Percentiles rank a stretch among this genome's conserved stretches.
phyloP scores from a whole-genome alignment of 2,113 vertebrate genomes.

The Podarcis muralis region DNA sequence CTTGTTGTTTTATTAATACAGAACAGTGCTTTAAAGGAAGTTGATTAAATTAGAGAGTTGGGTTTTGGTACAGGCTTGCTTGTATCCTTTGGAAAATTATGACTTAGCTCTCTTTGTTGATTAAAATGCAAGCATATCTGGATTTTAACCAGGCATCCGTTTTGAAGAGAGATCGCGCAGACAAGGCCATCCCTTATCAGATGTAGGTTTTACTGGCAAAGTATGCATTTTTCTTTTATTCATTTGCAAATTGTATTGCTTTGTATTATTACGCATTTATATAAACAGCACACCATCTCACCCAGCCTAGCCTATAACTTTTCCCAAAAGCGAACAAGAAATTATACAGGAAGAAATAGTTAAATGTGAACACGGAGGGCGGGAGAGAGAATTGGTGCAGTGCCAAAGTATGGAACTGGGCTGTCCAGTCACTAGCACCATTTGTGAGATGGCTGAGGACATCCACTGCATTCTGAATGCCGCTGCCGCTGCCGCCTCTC shows the following conservation, averaged over 20 bases:
- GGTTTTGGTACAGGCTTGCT: slow-evolving; percentile 11
- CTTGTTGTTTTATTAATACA: slow-evolving; percentile 28
- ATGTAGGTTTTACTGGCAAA: background rate
- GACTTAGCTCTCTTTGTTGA: background rate
- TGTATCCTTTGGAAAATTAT: background rate
- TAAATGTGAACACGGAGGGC: background rate
- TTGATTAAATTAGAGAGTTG: slow-evolving; percentile 18
- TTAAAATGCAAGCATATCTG: background rate
- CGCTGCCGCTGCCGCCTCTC: no score
- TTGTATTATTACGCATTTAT: background rate
- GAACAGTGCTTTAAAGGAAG: background rate
- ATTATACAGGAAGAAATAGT: background rate
- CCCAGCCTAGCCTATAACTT: background rate
- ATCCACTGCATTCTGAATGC: no score
- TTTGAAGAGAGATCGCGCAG: background rate
- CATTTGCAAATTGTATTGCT: background rate
- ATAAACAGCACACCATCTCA: background rate
- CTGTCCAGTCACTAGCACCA: no score
- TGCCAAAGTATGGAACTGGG: no score
- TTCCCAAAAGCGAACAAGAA: background rate
- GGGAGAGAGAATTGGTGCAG: background rate
- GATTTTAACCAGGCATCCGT: background rate
- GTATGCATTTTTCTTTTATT: background rate
- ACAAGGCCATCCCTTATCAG: background rate
- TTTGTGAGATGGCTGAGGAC: no score